Percentiles rank a stretch among this genome's conserved stretches.
These are phyloP conservation scores for Penaeus indicus DNA, from an alignment of 1,140 invertebrate species.

Conservation along the genomic window DNA sequence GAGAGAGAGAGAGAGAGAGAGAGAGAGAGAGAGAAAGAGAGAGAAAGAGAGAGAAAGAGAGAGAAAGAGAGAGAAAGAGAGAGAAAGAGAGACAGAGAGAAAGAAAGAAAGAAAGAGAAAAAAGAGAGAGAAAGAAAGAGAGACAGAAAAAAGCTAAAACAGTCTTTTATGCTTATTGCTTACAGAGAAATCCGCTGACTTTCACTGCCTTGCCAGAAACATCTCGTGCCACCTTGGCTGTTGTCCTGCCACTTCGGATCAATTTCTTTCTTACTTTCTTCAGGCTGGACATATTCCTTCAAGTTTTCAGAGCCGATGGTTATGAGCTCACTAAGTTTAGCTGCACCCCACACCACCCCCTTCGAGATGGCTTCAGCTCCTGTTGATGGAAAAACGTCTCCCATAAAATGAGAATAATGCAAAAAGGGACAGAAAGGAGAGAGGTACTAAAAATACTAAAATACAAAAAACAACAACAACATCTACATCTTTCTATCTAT, in stretches of 20 bases:
- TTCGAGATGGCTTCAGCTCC: conserved; percentile 78
- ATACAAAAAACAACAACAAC: too few species aligned
- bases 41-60: background rate
- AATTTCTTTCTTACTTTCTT: conserved; percentile 70
- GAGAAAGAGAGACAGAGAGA: background rate
- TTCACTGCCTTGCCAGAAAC: conserved; percentile 76
- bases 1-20: too few species aligned
- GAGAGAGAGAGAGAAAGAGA: too few species aligned
- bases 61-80: background rate
- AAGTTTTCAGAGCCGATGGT: conserved; percentile 76
- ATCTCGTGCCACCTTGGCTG: conserved; percentile 76
- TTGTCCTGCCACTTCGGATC: conserved; percentile 72
- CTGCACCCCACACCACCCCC: conserved; percentile 77
- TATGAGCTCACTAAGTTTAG: conserved; percentile 76
- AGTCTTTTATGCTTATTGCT: conserved; percentile 50
- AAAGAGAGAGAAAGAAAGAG: background rate
- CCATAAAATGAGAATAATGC: background rate
- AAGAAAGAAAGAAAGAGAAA: background rate
- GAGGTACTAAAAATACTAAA: too few species aligned
- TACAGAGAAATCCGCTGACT: conserved; percentile 76
- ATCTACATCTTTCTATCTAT: too few species aligned
- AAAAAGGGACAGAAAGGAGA: background rate
- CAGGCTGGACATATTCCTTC: conserved; percentile 74
- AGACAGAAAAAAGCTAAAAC: background rate
- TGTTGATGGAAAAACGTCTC: conserved; percentile 66